Evolutionary conservation across 2,113 vertebrate species (phyloP).

Genomic region (Microtus ochrogaster): DNA sequence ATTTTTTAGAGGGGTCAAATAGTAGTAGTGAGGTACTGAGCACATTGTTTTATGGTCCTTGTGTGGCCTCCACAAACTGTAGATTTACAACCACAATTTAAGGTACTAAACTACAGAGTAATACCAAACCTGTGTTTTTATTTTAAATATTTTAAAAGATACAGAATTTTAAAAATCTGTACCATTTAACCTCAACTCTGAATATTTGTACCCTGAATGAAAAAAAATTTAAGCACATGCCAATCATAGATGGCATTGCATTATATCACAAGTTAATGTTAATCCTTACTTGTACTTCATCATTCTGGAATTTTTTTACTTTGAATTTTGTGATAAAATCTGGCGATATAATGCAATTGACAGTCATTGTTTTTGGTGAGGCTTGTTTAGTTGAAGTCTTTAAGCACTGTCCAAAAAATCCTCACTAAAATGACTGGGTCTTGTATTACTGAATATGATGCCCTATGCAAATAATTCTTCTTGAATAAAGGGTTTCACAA

Average conservation of each 20-base stretch:
- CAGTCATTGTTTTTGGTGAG: not conserved
- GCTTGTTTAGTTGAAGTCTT: not conserved
- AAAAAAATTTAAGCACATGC: not conserved
- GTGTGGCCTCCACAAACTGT: not conserved
- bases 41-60: not conserved
- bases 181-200: not conserved
- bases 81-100: not conserved
- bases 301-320: not conserved
- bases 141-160: slow-evolving; percentile 40
- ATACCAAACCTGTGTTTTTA: not conserved
- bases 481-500: fast-evolving
- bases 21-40: not conserved
- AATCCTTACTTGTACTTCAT: not conserved
- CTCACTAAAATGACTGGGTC: not conserved
- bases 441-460: not conserved
- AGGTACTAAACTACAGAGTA: not conserved
- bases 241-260: not conserved
- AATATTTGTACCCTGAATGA: not conserved
- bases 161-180: not conserved
- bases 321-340: not conserved
- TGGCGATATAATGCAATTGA: not conserved
- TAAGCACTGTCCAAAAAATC: not conserved
- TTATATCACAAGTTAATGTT: not conserved
- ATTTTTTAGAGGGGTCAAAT: not conserved
- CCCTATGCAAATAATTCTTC: not conserved